These are phyloP conservation scores for Drosophila antonietae DNA, from an alignment of 2,888 invertebrate genomes.

Conservation along the genomic window DNA sequence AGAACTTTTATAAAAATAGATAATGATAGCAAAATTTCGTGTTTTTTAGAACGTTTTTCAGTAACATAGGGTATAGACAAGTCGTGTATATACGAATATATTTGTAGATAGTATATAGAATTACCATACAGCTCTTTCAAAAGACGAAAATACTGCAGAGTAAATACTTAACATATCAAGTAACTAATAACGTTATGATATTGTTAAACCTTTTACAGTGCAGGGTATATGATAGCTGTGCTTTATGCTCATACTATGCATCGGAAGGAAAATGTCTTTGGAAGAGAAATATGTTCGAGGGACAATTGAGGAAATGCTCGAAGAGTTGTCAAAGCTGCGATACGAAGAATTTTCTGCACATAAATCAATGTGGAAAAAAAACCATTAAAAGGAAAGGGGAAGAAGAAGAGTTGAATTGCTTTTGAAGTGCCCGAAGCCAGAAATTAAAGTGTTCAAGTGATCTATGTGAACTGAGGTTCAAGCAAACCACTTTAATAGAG, in stretches of 20 bases:
- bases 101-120: too few relatives aligned
- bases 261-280: background rate
- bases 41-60: too few relatives aligned
- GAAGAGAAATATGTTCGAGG: background rate
- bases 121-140: too few relatives aligned
- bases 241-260: background rate
- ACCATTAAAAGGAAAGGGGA: background rate
- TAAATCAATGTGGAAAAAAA: constrained; percentile 39
- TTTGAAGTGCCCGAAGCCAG: background rate
- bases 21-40: too few relatives aligned
- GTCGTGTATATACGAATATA: too few relatives aligned
- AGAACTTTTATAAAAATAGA: too few relatives aligned
- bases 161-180: background rate
- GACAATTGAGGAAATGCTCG: constrained; percentile 4
- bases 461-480: background rate
- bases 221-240: background rate
- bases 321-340: constrained; percentile 4
- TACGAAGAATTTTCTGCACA: constrained; percentile 45
- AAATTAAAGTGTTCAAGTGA: constrained; percentile 46
- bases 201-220: too few relatives aligned
- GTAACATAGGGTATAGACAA: too few relatives aligned
- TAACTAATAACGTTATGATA: too few relatives aligned
- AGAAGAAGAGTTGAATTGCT: background rate
- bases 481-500: background rate
- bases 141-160: background rate